Evolutionary conservation across 2,113 vertebrate species (phyloP), one percentile per base, ranked within the genome.

Genomic region (Abramis brama): DNA sequence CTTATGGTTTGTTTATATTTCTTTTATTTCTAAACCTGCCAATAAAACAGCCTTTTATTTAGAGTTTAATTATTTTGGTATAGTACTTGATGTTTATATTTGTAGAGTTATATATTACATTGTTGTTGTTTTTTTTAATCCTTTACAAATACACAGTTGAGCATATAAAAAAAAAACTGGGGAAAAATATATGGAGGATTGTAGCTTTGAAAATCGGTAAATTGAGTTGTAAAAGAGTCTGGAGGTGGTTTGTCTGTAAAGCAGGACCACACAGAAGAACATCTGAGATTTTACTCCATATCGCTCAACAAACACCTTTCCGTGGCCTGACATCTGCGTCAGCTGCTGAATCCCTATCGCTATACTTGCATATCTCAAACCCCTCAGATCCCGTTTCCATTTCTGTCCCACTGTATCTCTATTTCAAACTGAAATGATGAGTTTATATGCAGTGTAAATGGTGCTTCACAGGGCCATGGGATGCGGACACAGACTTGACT

Each of bases 271-370:
- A 25, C 5, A 36, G 75, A 78, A 25, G 50, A 55, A 78, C 76
- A 59, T 59, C 76, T 36, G 76, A 57, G 30, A 33, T 27, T 78
- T 21, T 55, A 5, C 13, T 21, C 3, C 59, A n/a, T 93, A 93
- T 93, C 92, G 90, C 85, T 66, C 23, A 33, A 87, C 83, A 88
- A 92, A 90, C 92, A 92, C 92, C 91, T 90, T 89, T 88, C 87
- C 86, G 19, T 84, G 85, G 59, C 79, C 23, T 85, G 19, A 78
- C 43, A 45, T 86, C 12, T 87, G 84, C 86, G 86, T 89, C 80
- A 81, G 27, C 21, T 19, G 30, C 33, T 33, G 76, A 81, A 57
- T 19, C n/a, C 27, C n/a, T 62, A 55, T 79, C 17, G 13, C 64
- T 62, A 23, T 73, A n/a, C 62, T 27, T 86, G 10, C 57, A 73